phyloP scores from a whole-genome alignment of 2,888 invertebrate species.

The Syritta pipiens region DNA sequence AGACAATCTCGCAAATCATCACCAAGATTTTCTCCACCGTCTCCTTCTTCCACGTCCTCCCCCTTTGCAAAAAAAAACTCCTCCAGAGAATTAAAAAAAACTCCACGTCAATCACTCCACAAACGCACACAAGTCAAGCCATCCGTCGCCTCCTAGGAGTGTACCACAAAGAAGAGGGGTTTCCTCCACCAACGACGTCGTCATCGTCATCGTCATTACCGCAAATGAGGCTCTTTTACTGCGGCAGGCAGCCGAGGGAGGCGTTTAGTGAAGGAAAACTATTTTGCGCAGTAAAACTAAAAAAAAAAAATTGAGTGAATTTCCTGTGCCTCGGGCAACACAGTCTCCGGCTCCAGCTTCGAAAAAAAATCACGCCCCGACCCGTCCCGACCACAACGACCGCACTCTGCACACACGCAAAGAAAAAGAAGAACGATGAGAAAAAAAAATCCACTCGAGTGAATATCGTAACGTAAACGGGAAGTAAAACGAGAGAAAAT shows the following conservation, averaged over 20 bases:
- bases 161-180: not conserved
- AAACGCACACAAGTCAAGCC: not conserved
- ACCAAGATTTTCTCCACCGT: conserved; percentile 25
- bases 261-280: conserved; percentile 4
- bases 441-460: conserved; percentile 9
- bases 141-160: not conserved
- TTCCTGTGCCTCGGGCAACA: conserved; percentile 39
- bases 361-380: too few species aligned
- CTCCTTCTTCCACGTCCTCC: conserved; percentile 20
- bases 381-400: not conserved
- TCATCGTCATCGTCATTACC: not conserved
- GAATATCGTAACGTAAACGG: conserved; percentile 44
- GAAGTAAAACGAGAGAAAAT: conserved; percentile 12
- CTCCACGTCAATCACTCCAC: not conserved
- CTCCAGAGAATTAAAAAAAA: not conserved
- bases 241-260: not conserved
- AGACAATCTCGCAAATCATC: conserved; percentile 37
- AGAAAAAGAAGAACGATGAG: too few species aligned
- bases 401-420: too few species aligned
- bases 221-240: not conserved
- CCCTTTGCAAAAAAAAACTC: not conserved
- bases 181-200: too few species aligned
- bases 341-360: too few species aligned
- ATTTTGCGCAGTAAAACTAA: conserved; percentile 25
- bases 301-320: conserved; percentile 25